Evolutionary conservation across 92 coral and sea anemone species (phyloP).

Genomic region (Siderastrea radians): DNA sequence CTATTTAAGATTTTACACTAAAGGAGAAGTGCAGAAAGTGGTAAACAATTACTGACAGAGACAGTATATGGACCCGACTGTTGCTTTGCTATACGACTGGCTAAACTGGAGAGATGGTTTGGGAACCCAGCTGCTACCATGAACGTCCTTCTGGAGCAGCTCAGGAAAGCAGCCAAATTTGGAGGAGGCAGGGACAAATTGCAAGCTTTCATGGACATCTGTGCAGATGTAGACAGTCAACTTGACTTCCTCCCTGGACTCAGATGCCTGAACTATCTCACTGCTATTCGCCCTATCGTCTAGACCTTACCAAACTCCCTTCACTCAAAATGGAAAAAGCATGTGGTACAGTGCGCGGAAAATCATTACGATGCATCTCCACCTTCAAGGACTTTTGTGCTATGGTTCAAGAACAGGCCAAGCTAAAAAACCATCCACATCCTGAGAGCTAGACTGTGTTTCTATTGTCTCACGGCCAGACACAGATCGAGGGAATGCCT

Average conservation of each 20-base stretch:
- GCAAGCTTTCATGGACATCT: constrained; percentile 18
- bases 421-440: background rate
- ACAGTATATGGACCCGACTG: background rate
- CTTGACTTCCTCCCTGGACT: constrained; percentile 32
- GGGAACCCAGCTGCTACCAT: constrained; percentile 20
- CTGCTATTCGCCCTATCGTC: constrained; percentile 33
- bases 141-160: background rate
- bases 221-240: constrained; percentile 34
- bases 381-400: background rate
- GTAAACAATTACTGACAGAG: background rate
- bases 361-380: background rate
- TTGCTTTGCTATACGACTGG: background rate
- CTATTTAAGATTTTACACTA: too few relatives aligned
- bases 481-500: background rate
- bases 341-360: background rate
- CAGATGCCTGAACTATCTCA: constrained; percentile 33
- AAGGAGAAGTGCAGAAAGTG: background rate
- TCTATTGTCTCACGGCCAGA: too few relatives aligned
- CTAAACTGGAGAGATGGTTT: constrained; percentile 11
- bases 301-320: constrained; percentile 22
- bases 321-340: constrained; percentile 6
- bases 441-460: too few relatives aligned
- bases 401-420: background rate
- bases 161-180: constrained; percentile 24
- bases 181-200: constrained; percentile 19